Evolutionary conservation across 1,140 invertebrate species (phyloP).

Genomic region (Belonocnema kinseyi): DNA sequence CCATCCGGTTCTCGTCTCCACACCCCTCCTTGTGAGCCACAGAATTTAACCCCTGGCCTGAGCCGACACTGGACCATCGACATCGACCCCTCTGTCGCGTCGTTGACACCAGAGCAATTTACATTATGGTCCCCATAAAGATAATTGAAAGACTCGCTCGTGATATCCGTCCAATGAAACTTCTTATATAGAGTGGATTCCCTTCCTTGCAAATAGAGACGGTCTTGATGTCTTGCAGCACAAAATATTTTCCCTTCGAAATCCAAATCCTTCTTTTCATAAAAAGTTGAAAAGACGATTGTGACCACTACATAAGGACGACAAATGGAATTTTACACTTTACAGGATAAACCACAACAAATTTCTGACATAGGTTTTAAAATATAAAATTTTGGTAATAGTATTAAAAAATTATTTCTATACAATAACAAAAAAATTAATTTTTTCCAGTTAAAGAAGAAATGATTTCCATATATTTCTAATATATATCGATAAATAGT

Average conservation of each 20-base stretch:
- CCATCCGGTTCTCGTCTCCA: constrained; percentile 40
- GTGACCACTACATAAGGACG: too few species aligned
- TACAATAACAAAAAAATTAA: too few species aligned
- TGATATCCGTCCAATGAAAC: constrained; percentile 5
- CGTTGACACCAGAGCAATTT: constrained; percentile 26
- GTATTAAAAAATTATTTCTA: too few species aligned
- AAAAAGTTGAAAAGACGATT: too few species aligned
- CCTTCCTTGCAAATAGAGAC: not conserved
- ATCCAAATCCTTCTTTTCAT: too few species aligned
- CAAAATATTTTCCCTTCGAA: not conserved
- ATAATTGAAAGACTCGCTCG: constrained; percentile 25
- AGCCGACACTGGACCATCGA: constrained; percentile 38
- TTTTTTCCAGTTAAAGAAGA: too few species aligned
- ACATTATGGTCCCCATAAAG: constrained; percentile 27
- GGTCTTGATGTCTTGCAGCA: not conserved
- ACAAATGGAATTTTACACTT: too few species aligned
- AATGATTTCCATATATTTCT: too few species aligned
- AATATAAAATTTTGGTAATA: too few species aligned
- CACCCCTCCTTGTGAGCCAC: constrained; percentile 29
- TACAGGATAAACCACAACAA: too few species aligned
- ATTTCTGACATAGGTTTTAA: too few species aligned
- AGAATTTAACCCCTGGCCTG: constrained; percentile 23
- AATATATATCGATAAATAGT: too few species aligned
- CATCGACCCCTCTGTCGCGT: not conserved
- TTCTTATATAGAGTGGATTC: not conserved